Base-by-base conservation (phyloP, 1,140 invertebrate species). In the Drosophila pseudoobscura region DNA sequence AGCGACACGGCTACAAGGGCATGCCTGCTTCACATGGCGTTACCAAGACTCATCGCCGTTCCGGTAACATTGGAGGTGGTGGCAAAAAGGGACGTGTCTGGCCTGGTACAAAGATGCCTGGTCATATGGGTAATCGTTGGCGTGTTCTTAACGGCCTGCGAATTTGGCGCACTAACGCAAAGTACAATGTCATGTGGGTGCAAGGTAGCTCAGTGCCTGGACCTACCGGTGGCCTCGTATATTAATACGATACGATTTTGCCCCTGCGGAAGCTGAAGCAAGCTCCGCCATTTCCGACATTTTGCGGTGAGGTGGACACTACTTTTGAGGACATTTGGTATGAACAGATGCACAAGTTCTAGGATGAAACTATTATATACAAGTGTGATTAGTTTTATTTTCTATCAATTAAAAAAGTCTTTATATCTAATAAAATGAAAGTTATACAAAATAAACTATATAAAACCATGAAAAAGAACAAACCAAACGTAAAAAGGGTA, bases 1-100 rank as follows among this genome's bases (percentile, higher is more conserved):
- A 97, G 93, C 93, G 98, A 26, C 99, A 97, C 95, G 97, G 97
- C 44, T 98, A 99, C 89, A 96, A 97, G 90, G 99, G 99, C 61
- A 96, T 97, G 94, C 97, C 97, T 69, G 96, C 96, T 7, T 95
- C 95, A 51, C 98, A 99, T 91, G 98, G 98, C 77, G 94, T 95
- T 4, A 99, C 98, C 0, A 99, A 99, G 94, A 97, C 96, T 20
- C 98, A 99, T 92, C 94, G 98, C 75, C 94, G 97, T 89, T 94
- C 95, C 55, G 99, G 99, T 69, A 96, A 96, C 80, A 98, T 98
- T 87, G 98, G 97, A 45, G 94, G 94, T 65, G 97, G 97, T 66
- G 95, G 96, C 56, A 93, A 95, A 77, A 97, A 97, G 92, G 95
- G 94, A 5, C 92, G 97, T 72, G 96, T 99, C 20, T 97, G 97